Base-by-base conservation (phyloP, 1,140 invertebrate species). In the Phocides pigmalion region DNA sequence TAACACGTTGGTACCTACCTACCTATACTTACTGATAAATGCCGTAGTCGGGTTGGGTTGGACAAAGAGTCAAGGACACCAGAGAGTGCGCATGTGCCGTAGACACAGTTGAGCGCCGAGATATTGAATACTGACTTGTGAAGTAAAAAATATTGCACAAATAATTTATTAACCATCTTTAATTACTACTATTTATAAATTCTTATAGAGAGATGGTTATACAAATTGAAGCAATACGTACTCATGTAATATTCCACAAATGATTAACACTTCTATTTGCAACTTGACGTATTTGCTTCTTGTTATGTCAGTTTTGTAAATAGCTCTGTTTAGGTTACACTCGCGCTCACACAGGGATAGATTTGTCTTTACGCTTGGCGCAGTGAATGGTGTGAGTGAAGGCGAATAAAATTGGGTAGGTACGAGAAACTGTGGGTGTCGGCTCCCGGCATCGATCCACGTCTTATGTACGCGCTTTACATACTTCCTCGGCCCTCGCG, bases 381-480 rank as follows among this genome's bases (percentile, higher is more conserved):
- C 42, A 61, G 42, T 37, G 17, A 28, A 61, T 61, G 56, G 56
- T 53, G 47, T 63, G 61, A 62, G 49, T 74, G 59, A 70, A 66
- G 64, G 50, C 47, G 47, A 44, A 71, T 68, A 67, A 65, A 76
- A 71, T 76, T 71, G 54, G 62, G 71, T 64, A 50, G 61, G 69
- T 74, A 70, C 66, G 68, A 75, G 65, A 67, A 62, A 56, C 67
- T 79, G 74, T 70, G 80, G 76, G 75, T 79, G 83, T 78, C 76
- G 82, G 69, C 77, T 69, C 54, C 64, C 83, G 72, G 66, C 79
- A 90, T 88, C 84, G 87, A 90, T 90, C 85, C 85, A 76, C 71
- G 74, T 78, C 83, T 87, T 87, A 87, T 88, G 67, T 90, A 81
- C 81, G 72, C 68, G 76, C 76, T 84, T 84, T 87, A 87, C 84